Evolutionary conservation across 2,888 invertebrate species (phyloP).

Genomic region (Lepidochrysops patricia): DNA sequence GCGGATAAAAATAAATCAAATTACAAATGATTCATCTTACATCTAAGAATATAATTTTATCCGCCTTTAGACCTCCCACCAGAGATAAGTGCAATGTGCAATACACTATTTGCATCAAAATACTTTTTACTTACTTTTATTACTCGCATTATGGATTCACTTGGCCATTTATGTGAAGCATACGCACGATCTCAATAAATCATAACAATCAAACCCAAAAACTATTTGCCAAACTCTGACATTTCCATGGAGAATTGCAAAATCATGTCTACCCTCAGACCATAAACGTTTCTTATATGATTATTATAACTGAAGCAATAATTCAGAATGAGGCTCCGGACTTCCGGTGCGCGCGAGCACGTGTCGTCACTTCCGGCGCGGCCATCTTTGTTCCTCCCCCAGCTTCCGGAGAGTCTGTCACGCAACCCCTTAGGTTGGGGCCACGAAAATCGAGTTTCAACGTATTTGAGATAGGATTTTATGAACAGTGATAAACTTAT

Average conservation of each 20-base stretch:
- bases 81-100: too few species aligned
- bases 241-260: constrained; percentile 9
- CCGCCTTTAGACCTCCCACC: too few species aligned
- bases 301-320: constrained; percentile 52
- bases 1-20: too few species aligned
- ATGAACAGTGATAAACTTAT: too few species aligned
- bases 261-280: constrained; percentile 12
- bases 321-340: constrained; percentile 60
- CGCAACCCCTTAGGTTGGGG: constrained; percentile 62
- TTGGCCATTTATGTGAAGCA: neutral
- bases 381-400: constrained; percentile 63
- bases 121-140: too few species aligned
- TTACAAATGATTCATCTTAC: too few species aligned
- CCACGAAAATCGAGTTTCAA: constrained; percentile 30
- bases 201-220: neutral
- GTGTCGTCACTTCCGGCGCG: constrained; percentile 64
- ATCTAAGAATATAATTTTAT: too few species aligned
- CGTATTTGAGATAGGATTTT: too few species aligned
- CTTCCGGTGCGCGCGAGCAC: constrained; percentile 66
- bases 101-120: neutral
- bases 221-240: constrained; percentile 7
- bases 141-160: neutral
- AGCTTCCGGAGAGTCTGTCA: constrained; percentile 52
- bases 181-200: neutral
- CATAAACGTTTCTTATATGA: constrained; percentile 25